Percentiles rank a stretch among this genome's conserved stretches.
These are phyloP conservation scores for Enteromius mattozi DNA, from an alignment of 2,797 vertebrate genomes.

Conservation along the genomic window DNA sequence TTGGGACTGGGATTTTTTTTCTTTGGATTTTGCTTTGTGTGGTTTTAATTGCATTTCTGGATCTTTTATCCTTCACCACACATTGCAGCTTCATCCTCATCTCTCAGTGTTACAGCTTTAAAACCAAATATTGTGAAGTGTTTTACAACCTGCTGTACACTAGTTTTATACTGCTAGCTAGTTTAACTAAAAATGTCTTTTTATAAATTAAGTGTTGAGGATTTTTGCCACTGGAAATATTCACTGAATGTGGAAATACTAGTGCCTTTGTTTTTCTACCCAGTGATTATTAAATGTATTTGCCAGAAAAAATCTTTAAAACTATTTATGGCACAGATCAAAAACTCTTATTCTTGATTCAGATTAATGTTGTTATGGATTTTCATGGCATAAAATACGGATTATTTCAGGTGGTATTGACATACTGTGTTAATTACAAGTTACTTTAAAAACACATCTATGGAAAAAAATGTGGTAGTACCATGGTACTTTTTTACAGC, in stretches of 20 bases:
- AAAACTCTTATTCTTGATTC: not conserved
- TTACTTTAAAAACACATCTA: not conserved
- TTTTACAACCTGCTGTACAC: not conserved
- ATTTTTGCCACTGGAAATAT: slow-evolving; percentile 22
- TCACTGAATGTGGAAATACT: not conserved
- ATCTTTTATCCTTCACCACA: slow-evolving; percentile 4
- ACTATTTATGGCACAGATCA: not conserved
- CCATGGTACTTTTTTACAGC: not conserved
- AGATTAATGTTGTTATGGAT: not conserved
- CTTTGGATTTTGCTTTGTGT: slow-evolving; percentile 5
- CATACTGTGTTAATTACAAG: not conserved
- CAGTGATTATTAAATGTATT: slow-evolving; percentile 1
- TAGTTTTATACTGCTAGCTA: slow-evolving; percentile 30
- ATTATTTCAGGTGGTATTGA: not conserved
- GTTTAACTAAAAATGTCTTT: not conserved
- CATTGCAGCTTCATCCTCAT: not conserved
- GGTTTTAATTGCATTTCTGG: not conserved
- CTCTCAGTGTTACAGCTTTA: slow-evolving; percentile 3
- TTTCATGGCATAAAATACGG: not conserved
- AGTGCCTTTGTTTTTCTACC: slow-evolving; percentile 32
- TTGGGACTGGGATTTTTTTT: not conserved
- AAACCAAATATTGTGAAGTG: slow-evolving; percentile 14
- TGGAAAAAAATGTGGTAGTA: not conserved
- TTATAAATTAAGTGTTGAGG: slow-evolving; percentile 33
- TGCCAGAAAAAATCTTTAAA: not conserved